phyloP scores from a whole-genome alignment of 2,113 vertebrate species.

The Dasyurus viverrinus region DNA sequence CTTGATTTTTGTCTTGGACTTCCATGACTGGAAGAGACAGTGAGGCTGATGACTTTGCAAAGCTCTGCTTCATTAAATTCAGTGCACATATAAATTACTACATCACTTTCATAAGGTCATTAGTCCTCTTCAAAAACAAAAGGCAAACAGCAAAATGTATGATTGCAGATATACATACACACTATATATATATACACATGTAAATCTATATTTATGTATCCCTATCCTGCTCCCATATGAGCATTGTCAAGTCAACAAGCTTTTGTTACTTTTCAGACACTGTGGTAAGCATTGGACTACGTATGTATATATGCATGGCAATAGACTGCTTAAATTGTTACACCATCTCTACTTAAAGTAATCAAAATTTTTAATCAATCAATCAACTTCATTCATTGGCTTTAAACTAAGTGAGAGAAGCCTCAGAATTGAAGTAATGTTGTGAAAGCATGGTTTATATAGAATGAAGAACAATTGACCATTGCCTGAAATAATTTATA shows the following conservation, averaged over 20 bases:
- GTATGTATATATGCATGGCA: neutral
- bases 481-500: neutral
- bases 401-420: neutral
- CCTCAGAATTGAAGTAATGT: neutral
- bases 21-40: neutral
- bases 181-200: neutral
- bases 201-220: neutral
- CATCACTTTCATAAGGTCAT: neutral
- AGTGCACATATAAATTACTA: neutral
- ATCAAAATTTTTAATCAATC: neutral
- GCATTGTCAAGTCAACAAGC: too few species aligned
- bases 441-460: neutral
- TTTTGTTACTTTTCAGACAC: too few species aligned
- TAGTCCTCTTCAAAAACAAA: neutral
- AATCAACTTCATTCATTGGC: neutral
- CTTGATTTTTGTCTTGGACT: neutral
- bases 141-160: too few species aligned
- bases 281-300: too few species aligned
- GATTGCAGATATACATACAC: neutral
- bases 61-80: neutral
- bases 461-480: neutral
- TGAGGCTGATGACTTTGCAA: neutral
- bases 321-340: neutral
- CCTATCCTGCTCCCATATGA: too few species aligned
- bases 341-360: neutral